Base-by-base conservation (phyloP, 1,140 invertebrate species). In the Homarus americanus region DNA sequence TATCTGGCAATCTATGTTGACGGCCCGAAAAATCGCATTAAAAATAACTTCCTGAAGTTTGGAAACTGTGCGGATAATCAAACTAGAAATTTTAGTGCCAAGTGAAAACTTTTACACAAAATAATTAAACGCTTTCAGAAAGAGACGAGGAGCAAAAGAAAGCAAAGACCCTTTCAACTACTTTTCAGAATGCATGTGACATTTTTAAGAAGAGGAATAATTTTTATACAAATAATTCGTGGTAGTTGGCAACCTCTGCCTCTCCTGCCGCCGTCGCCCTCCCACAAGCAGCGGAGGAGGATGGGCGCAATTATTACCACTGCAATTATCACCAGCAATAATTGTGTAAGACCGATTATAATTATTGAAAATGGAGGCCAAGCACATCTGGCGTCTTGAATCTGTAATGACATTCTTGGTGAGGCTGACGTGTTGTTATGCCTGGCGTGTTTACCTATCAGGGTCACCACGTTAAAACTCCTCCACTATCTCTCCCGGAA, bases 31-130 rank as follows among this genome's bases (percentile, higher is more conserved):
- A 82, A 82, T 36, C n/a, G 12, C 38, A 1, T 36, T 28, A 85
- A 72, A 72, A 49, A 73, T 53, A 84, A 72, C 34, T 72, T 72
- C 40, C 69, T 15, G n/a, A 40, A 82, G 79, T 82, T 82, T 82
- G 58, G 58, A 84, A 72, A 69, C 58, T 84, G 63, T 40, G 9
- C 82, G 75, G 87, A 89, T 89, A 89, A 89, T 89, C 87, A 89
- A 89, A 89, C 87, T 79, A 58, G 87, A 89, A 82, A 89, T 89
- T 89, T 89, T 82, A 82, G 87, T 89, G 38, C 78, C 79, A 82
- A 82, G 79, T 82, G 66, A 79, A 89, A 89, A 82, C 69, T 89
- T 89, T 89, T 89, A 89, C 79, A 82, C 78, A 89, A 89, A 89
- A 82, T 82, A 89, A 82, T 89, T 82, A 89, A 89, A 89, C 63